Conservation (phyloP, 2,797 vertebrate genomes). For the Chiroxiphia lanceolata region DNA sequence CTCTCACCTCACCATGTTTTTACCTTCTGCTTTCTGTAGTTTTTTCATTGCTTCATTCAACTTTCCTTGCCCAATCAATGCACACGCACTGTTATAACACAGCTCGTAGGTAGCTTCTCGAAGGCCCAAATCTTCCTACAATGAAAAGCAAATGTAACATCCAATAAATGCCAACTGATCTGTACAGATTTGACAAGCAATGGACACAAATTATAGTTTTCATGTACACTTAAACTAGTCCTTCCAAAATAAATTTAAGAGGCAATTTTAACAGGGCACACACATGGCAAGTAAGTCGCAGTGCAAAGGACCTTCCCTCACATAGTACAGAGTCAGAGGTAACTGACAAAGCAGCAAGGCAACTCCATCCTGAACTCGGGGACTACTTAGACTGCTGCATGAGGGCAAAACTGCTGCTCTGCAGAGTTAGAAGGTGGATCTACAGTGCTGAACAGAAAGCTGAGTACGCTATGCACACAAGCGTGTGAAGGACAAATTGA, state of each 20-base stretch:
- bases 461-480: neutral
- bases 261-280: neutral
- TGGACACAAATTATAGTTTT: neutral
- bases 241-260: neutral
- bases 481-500: too few relatives aligned
- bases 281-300: neutral
- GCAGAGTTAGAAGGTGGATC: neutral
- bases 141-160: neutral
- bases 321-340: neutral
- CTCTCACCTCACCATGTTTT: slow-evolving; percentile 14
- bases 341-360: neutral
- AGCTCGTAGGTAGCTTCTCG: slow-evolving; percentile 93
- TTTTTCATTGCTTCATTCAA: slow-evolving; percentile 88
- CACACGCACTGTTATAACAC: slow-evolving; percentile 93
- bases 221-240: neutral
- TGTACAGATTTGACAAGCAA: neutral
- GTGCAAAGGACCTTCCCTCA: neutral
- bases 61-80: slow-evolving; percentile 90
- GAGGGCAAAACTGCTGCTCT: neutral
- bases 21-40: slow-evolving; percentile 92
- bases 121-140: slow-evolving; percentile 90
- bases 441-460: neutral
- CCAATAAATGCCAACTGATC: neutral
- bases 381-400: neutral
- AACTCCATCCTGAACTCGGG: neutral